Base-by-base conservation (phyloP, 2,888 invertebrate species). In the Limulus polyphemus region DNA sequence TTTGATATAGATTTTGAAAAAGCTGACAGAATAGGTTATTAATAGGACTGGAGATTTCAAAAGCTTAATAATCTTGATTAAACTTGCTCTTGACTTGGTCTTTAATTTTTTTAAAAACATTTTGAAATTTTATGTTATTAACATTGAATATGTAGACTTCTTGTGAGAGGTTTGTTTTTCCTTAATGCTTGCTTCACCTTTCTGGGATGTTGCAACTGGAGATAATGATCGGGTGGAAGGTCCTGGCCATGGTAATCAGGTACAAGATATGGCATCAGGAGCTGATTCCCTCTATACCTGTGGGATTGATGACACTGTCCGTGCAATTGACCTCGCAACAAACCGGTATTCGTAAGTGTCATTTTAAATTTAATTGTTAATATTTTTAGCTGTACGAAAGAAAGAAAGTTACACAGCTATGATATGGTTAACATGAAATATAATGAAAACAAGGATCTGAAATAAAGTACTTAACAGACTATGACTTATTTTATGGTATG, bases 181-280 rank as follows among this genome's bases (percentile, higher is more conserved):
- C 64, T 62, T 55, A 63, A 11, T 54, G 54, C 57, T 48, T 46
- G 10, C 32, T 48, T 11, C 52, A 67, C 65, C 65, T 59, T 60
- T 62, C 49, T 81, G 80, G 80, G 73, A 77, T 65, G 67, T 72
- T 2, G 69, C 65, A 3, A 74, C 74, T 48, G 90, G 97, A n/a
- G 86, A 86, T 69, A 90, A 89, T 73, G 87, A 88, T 67, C 84
- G 90, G 66, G 79, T 97, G 3, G 77, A 79, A 56, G 92, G 92
- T 13, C 80, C 80, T n/a, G 92, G 95, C 1, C 99, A 99, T 77
- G 92, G 90, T 1, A 95, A 94, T 79, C 95, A 98, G 81, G 87
- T 97, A 63, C 91, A 92, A 73, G 90, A 89, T 60, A 88, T 99
- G 84, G 82, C 83, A 58, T 82, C 86, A 1, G 79, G 83, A 65